A percentile compares a stretch with the other conserved stretches of the same genome.
Conservation (phyloP, 2,797 vertebrate genomes). For the Myoxocephalus aenaeus region DNA sequence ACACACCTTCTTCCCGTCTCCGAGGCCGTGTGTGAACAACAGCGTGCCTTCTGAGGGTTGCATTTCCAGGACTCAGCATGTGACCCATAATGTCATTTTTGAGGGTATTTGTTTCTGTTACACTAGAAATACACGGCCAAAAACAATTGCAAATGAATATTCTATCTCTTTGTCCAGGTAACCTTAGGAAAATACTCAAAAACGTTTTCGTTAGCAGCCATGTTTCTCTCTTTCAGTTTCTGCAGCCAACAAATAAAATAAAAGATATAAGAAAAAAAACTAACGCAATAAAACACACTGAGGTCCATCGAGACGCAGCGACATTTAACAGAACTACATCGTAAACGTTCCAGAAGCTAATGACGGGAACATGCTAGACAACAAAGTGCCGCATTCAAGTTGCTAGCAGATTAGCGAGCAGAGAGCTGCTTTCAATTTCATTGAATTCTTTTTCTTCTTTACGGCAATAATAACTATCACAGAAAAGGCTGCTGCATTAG, state of each 20-base stretch:
- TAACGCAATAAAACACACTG: too few relatives aligned
- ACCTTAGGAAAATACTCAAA: too few relatives aligned
- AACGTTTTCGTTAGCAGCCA: too few relatives aligned
- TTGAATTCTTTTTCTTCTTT: background rate
- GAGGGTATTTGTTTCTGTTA: background rate
- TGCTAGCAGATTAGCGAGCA: background rate
- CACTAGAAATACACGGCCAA: background rate
- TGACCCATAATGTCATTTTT: background rate
- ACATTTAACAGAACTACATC: too few relatives aligned
- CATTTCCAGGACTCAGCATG: constrained; percentile 5
- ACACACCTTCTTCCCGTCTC: background rate
- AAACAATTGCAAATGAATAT: too few relatives aligned
- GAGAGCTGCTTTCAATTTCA: background rate
- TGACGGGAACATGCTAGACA: background rate
- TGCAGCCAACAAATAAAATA: too few relatives aligned
- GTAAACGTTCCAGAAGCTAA: too few relatives aligned
- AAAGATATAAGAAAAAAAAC: too few relatives aligned
- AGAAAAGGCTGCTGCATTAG: background rate
- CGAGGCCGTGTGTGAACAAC: constrained; percentile 6
- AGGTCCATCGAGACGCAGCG: too few relatives aligned
- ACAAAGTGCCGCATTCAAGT: background rate
- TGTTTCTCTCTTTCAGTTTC: too few relatives aligned
- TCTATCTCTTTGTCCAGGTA: too few relatives aligned
- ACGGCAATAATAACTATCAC: background rate
- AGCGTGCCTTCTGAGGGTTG: constrained; percentile 5